Evolutionary conservation across 2,113 vertebrate genomes (phyloP).

Genomic region (Camelus dromedarius): DNA sequence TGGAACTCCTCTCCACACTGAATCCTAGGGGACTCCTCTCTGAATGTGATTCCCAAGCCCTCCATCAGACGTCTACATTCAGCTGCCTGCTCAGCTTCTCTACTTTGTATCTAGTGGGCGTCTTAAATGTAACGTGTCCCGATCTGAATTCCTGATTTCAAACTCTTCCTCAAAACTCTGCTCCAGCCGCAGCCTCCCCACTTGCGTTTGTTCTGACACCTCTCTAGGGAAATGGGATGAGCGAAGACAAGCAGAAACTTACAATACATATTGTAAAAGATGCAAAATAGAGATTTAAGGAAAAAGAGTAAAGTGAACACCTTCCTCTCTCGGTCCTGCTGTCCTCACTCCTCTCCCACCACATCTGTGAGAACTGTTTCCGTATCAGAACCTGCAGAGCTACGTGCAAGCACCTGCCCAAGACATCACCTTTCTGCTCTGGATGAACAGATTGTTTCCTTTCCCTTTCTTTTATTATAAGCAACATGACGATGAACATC

Average conservation of each 20-base stretch:
- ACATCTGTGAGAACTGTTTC: neutral
- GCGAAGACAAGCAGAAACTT: neutral
- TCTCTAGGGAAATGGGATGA: neutral
- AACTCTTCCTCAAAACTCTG: neutral
- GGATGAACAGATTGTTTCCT: neutral
- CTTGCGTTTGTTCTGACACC: neutral
- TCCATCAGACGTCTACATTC: neutral
- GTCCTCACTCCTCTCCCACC: neutral
- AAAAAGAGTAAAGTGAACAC: neutral
- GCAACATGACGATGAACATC: neutral
- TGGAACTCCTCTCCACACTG: neutral
- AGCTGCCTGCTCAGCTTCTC: neutral
- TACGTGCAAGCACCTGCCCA: neutral
- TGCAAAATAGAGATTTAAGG: neutral
- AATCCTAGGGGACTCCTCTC: neutral
- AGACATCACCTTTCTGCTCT: neutral
- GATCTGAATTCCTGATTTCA: neutral
- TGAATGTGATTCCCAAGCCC: neutral
- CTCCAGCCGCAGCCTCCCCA: too few species aligned
- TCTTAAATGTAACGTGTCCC: neutral
- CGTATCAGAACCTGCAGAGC: neutral
- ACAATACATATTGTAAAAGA: neutral
- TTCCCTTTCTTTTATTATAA: neutral
- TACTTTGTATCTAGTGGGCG: neutral
- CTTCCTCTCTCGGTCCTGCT: neutral